Evolutionary conservation across 2,888 invertebrate species (phyloP).

Genomic region (Standfussiana lucernea): DNA sequence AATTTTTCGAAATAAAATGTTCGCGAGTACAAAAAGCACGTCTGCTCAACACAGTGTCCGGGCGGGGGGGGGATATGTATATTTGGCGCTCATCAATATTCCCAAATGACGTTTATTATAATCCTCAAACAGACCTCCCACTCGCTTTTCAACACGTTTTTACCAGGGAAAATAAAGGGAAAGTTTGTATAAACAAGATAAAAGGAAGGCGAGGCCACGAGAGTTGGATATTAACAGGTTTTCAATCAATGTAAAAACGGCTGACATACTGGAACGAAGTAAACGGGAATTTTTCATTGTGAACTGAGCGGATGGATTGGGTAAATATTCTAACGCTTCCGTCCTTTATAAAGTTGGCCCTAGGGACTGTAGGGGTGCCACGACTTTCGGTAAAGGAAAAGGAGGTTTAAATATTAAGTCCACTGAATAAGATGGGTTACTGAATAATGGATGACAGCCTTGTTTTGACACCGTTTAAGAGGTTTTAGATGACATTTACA

Average conservation of each 20-base stretch:
- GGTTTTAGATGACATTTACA: not conserved
- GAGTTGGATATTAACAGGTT: slow-evolving; percentile 67
- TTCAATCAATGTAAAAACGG: slow-evolving; percentile 68
- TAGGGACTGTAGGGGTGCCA: slow-evolving; percentile 56
- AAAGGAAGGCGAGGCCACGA: slow-evolving; percentile 53
- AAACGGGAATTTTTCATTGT: slow-evolving; percentile 74
- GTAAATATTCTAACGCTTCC: slow-evolving; percentile 73
- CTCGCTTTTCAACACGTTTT: slow-evolving; percentile 55
- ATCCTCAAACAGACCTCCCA: slow-evolving; percentile 45
- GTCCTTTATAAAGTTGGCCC: slow-evolving; percentile 75
- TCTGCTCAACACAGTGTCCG: too few species aligned
- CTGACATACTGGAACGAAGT: slow-evolving; percentile 65
- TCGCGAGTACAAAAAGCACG: too few species aligned
- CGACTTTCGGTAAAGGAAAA: slow-evolving; percentile 31
- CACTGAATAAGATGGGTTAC: slow-evolving; percentile 1
- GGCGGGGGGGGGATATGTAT: too few species aligned
- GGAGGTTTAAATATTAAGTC: slow-evolving; percentile 14
- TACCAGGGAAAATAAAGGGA: slow-evolving; percentile 49
- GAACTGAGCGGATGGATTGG: slow-evolving; percentile 72
- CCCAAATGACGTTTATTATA: slow-evolving; percentile 53
- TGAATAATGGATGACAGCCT: slow-evolving; percentile 36
- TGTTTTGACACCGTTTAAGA: not conserved
- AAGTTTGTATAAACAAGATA: slow-evolving; percentile 54
- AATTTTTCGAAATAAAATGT: too few species aligned
- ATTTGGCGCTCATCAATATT: slow-evolving; percentile 57